Evolutionary conservation across 2,888 invertebrate genomes (phyloP).

Genomic region (Meiosimyza platycephala): DNA sequence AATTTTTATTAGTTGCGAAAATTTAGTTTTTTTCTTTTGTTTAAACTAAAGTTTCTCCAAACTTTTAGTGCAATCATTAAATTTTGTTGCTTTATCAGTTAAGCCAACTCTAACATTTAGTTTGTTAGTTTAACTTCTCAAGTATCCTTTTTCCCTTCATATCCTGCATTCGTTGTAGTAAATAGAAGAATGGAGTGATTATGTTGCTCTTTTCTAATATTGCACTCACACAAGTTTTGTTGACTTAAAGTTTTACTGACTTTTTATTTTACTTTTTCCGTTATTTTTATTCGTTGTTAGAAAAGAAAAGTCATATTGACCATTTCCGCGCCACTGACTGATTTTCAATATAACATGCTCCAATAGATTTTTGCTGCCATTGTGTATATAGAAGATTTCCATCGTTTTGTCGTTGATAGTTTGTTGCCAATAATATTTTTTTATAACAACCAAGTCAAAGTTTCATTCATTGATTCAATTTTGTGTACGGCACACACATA

Average conservation of each 20-base stretch:
- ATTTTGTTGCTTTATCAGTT: too few relatives aligned
- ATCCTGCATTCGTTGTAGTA: background rate
- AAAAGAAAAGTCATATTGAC: conserved; percentile 9
- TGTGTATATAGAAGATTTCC: too few relatives aligned
- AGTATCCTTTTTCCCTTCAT: background rate
- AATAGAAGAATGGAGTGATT: background rate
- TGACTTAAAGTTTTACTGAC: background rate
- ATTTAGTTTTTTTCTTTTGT: too few relatives aligned
- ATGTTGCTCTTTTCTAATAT: background rate
- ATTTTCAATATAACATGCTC: conserved; percentile 8
- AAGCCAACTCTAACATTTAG: too few relatives aligned
- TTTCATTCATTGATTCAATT: conserved; percentile 13
- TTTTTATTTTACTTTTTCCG: conserved; percentile 2
- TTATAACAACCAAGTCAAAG: background rate
- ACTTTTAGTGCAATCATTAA: too few relatives aligned
- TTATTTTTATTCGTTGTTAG: background rate
- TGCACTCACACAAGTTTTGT: background rate
- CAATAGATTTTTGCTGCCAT: background rate
- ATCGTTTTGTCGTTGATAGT: too few relatives aligned
- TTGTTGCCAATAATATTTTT: too few relatives aligned
- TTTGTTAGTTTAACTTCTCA: too few relatives aligned
- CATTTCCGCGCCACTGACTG: background rate
- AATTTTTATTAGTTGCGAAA: too few relatives aligned
- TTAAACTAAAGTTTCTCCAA: too few relatives aligned
- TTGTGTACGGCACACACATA: background rate